These are phyloP conservation scores for Temnothorax rugatulus DNA, from an alignment of 2,888 invertebrate genomes.

Conservation along the genomic window DNA sequence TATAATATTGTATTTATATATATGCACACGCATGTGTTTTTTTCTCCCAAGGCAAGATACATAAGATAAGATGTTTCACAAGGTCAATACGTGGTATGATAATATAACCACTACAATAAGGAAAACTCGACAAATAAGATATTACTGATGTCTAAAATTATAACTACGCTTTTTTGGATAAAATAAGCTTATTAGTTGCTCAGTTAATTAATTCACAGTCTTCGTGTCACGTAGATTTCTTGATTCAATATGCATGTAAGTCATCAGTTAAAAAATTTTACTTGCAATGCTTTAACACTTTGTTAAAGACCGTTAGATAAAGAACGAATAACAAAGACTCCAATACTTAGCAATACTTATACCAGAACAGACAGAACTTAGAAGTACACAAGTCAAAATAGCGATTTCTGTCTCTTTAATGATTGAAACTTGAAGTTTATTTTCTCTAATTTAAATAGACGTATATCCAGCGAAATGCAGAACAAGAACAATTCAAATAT, in stretches of 20 bases:
- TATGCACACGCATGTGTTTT: neutral
- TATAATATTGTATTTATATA: neutral
- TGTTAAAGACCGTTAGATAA: neutral
- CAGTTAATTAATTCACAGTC: neutral
- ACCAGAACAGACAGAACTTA: neutral
- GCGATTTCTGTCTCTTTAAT: neutral
- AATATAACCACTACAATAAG: neutral
- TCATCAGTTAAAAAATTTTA: constrained; percentile 8
- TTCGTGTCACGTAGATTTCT: neutral
- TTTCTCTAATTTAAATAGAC: neutral
- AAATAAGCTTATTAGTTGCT: neutral
- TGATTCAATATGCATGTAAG: neutral
- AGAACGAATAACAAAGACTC: neutral
- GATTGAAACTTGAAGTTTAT: neutral
- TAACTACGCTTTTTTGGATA: neutral
- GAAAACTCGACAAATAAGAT: neutral
- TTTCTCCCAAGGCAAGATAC: neutral
- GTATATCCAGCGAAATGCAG: neutral
- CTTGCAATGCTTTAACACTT: neutral
- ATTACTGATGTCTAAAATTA: neutral
- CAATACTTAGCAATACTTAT: neutral
- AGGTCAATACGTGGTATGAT: neutral
- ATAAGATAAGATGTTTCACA: neutral
- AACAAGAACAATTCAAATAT: neutral
- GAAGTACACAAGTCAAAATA: neutral